Evolutionary conservation across 2,113 vertebrate species (phyloP), one percentile per base, ranked within the genome.

Genomic region (Crocuta crocuta): DNA sequence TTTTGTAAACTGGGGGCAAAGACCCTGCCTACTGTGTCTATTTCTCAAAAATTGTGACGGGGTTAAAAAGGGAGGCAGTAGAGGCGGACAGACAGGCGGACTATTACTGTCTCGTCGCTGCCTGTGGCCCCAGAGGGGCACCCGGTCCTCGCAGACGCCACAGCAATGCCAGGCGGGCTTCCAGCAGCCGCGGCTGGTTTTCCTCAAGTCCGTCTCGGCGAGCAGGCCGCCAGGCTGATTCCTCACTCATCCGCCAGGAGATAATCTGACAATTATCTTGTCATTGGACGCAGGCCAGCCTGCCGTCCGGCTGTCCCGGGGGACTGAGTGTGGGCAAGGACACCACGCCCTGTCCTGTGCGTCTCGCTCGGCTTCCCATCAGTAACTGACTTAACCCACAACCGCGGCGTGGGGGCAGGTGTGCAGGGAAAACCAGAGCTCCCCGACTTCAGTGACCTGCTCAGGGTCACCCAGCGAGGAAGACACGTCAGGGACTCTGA

Each of bases 351-450:
- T 0, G 9, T 31, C 31, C 48, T 31, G n/a, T 3, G 26, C 19
- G 17, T 35, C 43, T 78, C 43, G 43, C 50, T 61, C 26, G n/a
- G 21, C 15, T 23, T 65, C 71, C 71, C 33, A 1, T 61, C n/a
- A 17, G 0, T 4, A 21, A 15, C 70, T 39, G 23, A 71, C 53
- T 17, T 9, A 50, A 6, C 13, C 26, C 8, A 1, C 7, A 1
- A 3, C 10, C 5, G 1, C 8, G 7, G 0, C 33, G 0, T 0
- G 31, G 17, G 63, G 43, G 28, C 1, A 1, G 26, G 3, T 0
- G 63, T 76, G 73, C 61, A 1, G 31, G 80, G 8, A 35, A 74
- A 33, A 16, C 24, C 1, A 17, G 28, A 82, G 12, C 16, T 17
- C 9, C 71, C 7, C 23, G 9, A 10, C 5, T 9, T 6, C 15